Evolutionary conservation across 2,888 invertebrate species (phyloP), one percentile per base, ranked within the genome.

Genomic region (Nomada flava): DNA sequence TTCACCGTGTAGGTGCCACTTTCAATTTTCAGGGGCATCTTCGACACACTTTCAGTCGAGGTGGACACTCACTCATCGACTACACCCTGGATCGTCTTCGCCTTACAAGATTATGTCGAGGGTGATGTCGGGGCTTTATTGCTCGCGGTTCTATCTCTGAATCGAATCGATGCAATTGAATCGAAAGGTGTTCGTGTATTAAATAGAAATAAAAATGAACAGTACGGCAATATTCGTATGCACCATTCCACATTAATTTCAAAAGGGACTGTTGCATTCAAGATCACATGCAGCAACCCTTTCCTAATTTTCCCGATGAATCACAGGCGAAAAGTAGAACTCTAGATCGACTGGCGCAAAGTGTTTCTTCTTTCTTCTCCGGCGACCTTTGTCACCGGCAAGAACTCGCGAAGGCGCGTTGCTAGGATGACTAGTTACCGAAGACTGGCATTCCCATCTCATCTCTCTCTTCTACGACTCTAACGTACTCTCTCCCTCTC

Each of bases 1-100:
- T 93, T 93, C 76, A 93, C 93, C 85, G 92, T 93, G 86, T 93
- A 93, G 70, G 91, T 93, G 79, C 92, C 91, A 82, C 91, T 93
- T 79, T 93, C 93, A 82, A 93, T 91, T 90, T 93, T 93, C 81
- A 93, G 86, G 70, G 93, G 93, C 93, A 93, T 93, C 65, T 76
- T 91, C 74, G 65, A 64, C 63, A 52, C 76, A 75, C 82, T 75
- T 62, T 68, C 47, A 15, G 57, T 74, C 72, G 55, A 69, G 20
- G 20, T 59, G 59, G 67, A 81, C 36, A 36, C 36, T 36, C 69
- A 26, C 50, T 55, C 67, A 70, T 76, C 71, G 55, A 76, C 62
- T 53, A 59, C 44, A 55, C n/a, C 29, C 18, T 2, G 5, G 50
- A 5, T 50, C 18, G 15, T 15, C 1, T 13, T 50, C 50, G 29